These are phyloP conservation scores for Coregonus clupeaformis DNA, from an alignment of 2,113 vertebrate species.

Conservation along the genomic window DNA sequence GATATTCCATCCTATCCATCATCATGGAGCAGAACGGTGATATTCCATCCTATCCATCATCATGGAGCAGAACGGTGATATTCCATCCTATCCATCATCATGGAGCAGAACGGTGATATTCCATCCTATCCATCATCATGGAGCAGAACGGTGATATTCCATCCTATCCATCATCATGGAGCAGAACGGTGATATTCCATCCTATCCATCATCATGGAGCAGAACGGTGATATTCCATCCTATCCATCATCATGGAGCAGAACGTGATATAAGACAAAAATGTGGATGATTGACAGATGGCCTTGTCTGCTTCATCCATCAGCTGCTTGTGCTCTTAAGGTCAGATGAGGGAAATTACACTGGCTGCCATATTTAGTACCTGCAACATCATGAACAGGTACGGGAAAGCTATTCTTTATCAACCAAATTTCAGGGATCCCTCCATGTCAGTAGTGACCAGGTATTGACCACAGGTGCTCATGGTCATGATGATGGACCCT, in stretches of 20 bases:
- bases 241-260: neutral
- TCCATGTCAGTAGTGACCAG: conserved; percentile 71
- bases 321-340: conserved; percentile 9
- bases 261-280: conserved; percentile 11
- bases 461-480: conserved; percentile 57
- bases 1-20: too few relatives aligned
- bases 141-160: too few relatives aligned
- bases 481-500: conserved; percentile 64
- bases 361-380: conserved; percentile 34
- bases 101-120: too few relatives aligned
- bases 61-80: too few relatives aligned
- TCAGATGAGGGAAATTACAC: neutral
- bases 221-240: neutral
- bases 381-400: conserved; percentile 27
- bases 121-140: too few relatives aligned
- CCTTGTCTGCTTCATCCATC: neutral
- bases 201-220: too few relatives aligned
- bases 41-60: too few relatives aligned
- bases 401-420: neutral
- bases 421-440: conserved; percentile 59
- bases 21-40: too few relatives aligned
- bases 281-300: conserved; percentile 24
- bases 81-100: too few relatives aligned
- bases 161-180: too few relatives aligned
- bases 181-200: too few relatives aligned